phyloP scores from a whole-genome alignment of 1,140 invertebrate species.

The Hestina assimilis region DNA sequence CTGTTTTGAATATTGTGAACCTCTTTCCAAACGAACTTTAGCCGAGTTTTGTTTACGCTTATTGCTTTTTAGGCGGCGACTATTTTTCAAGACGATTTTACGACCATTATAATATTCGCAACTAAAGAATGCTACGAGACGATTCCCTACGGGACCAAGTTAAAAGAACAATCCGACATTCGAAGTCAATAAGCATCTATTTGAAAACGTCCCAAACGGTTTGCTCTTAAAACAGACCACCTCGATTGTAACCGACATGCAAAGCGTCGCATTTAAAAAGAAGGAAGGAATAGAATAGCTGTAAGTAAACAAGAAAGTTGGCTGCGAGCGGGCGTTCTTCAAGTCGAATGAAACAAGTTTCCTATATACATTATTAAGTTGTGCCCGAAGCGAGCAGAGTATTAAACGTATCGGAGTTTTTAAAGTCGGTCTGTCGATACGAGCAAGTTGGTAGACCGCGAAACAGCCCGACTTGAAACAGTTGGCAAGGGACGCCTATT shows the following conservation, averaged over 20 bases:
- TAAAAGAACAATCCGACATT: constrained; percentile 52
- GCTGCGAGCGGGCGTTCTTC: constrained; percentile 45
- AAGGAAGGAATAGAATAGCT: constrained; percentile 59
- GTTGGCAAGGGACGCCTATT: constrained; percentile 57
- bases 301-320: constrained; percentile 65
- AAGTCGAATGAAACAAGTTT: constrained; percentile 64
- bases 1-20: constrained; percentile 69
- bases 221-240: constrained; percentile 55
- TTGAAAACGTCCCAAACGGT: constrained; percentile 55
- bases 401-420: constrained; percentile 66
- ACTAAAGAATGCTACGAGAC: constrained; percentile 30
- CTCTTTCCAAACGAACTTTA: constrained; percentile 54
- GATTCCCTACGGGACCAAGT: constrained; percentile 30
- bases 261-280: constrained; percentile 64
- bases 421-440: constrained; percentile 50
- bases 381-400: constrained; percentile 52
- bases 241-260: constrained; percentile 59
- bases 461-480: constrained; percentile 43
- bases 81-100: constrained; percentile 20
- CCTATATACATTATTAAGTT: constrained; percentile 70
- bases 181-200: constrained; percentile 57
- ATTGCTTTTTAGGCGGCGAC: constrained; percentile 46
- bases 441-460: constrained; percentile 45
- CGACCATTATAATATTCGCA: constrained; percentile 9
- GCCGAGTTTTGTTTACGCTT: constrained; percentile 50